A percentile compares a stretch with the other conserved stretches of the same genome.
phyloP scores from a whole-genome alignment of 2,797 vertebrate species.

The Parambassis ranga region DNA sequence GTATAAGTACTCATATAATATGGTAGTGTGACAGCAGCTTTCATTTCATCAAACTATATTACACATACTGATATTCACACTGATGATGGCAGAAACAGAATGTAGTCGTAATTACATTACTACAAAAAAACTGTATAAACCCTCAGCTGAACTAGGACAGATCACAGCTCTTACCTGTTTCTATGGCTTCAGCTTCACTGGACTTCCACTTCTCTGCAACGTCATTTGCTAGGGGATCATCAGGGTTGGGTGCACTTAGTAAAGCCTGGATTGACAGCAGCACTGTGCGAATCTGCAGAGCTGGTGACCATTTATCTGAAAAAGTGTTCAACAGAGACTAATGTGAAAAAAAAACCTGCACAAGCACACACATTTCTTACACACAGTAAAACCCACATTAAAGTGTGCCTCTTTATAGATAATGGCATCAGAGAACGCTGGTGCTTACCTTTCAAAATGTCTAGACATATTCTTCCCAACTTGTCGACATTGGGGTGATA shows the following conservation, averaged over 20 bases:
- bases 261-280: conserved; percentile 99
- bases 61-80: too few relatives aligned
- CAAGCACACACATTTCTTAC: too few relatives aligned
- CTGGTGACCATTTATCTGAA: conserved; percentile 98
- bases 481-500: conserved; percentile 99
- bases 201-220: conserved; percentile 98
- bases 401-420: too few relatives aligned
- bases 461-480: conserved; percentile 99
- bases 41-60: too few relatives aligned
- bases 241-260: conserved; percentile 98
- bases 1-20: too few relatives aligned
- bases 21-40: too few relatives aligned
- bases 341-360: background rate
- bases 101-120: too few relatives aligned
- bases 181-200: conserved; percentile 98
- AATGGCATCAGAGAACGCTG: too few relatives aligned
- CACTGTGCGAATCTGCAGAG: conserved; percentile 98
- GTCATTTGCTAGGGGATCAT: conserved; percentile 97
- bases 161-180: conserved; percentile 85
- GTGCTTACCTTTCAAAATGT: conserved; percentile 99
- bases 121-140: background rate
- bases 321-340: background rate
- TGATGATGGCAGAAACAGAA: too few relatives aligned
- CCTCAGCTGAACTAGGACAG: background rate
- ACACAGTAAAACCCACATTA: too few relatives aligned